phyloP scores from a whole-genome alignment of 2,113 vertebrate genomes.

The Todiramphus saurophagus region DNA sequence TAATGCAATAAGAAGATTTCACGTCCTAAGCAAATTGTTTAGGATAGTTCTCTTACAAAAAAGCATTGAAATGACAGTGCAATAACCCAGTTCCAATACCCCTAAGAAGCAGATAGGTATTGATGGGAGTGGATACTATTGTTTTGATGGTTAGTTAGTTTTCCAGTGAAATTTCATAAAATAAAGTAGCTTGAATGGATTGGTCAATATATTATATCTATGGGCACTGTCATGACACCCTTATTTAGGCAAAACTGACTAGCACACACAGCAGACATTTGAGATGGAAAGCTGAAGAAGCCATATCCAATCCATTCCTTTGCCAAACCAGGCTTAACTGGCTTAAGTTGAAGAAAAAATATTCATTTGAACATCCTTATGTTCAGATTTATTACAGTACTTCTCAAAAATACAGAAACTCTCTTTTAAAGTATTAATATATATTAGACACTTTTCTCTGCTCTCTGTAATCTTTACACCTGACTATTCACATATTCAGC shows the following conservation, averaged over 20 bases:
- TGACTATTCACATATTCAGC: neutral
- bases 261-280: neutral
- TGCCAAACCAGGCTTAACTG: neutral
- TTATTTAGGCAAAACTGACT: neutral
- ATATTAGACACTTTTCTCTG: neutral
- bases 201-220: neutral
- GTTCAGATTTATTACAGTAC: neutral
- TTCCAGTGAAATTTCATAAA: neutral
- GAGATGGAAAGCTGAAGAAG: neutral
- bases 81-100: neutral
- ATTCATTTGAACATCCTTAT: neutral
- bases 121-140: neutral
- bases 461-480: neutral
- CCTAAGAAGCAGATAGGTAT: neutral
- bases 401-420: neutral
- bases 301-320: neutral
- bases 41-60: neutral
- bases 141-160: neutral
- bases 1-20: constrained; percentile 55
- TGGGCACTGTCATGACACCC: neutral
- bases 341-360: neutral
- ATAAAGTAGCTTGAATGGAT: neutral
- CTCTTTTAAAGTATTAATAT: neutral
- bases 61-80: constrained; percentile 27
- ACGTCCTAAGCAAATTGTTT: constrained; percentile 43